These are phyloP conservation scores for Lamellibrachia columna DNA, from an alignment of 2,888 invertebrate species.

Conservation along the genomic window DNA sequence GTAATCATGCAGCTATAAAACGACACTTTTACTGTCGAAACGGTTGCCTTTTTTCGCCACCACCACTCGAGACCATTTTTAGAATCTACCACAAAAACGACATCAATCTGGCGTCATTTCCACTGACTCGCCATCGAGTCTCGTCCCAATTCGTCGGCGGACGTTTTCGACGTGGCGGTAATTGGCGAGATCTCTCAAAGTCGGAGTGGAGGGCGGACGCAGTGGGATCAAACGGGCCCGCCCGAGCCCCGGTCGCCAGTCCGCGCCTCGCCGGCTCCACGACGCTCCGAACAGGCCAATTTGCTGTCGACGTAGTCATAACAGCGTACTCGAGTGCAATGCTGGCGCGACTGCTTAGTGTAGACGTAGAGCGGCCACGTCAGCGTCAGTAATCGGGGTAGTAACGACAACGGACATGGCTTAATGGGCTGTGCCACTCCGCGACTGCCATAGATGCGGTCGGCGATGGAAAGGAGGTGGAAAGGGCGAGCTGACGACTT, in stretches of 20 bases:
- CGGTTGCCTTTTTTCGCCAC: background rate
- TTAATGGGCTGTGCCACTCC: background rate
- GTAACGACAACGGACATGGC: background rate
- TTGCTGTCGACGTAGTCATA: background rate
- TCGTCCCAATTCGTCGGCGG: background rate
- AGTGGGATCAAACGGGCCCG: background rate
- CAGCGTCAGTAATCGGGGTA: background rate
- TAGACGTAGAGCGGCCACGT: background rate
- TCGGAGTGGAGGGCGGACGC: background rate
- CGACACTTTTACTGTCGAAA: background rate
- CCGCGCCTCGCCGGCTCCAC: background rate
- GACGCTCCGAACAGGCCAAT: background rate
- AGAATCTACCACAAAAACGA: background rate
- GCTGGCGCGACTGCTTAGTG: slow-evolving; percentile 10
- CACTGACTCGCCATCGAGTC: background rate
- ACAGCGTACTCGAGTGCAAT: background rate
- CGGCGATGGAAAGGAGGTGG: background rate
- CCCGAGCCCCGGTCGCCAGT: background rate
- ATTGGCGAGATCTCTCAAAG: background rate
- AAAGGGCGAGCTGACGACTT: background rate
- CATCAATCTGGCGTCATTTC: slow-evolving; percentile 1
- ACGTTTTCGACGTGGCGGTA: background rate
- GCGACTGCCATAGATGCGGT: background rate
- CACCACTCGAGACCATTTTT: background rate
- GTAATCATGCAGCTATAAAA: background rate